Conservation (phyloP, 2,888 invertebrate species). For the Dicyrtomina minuta region DNA sequence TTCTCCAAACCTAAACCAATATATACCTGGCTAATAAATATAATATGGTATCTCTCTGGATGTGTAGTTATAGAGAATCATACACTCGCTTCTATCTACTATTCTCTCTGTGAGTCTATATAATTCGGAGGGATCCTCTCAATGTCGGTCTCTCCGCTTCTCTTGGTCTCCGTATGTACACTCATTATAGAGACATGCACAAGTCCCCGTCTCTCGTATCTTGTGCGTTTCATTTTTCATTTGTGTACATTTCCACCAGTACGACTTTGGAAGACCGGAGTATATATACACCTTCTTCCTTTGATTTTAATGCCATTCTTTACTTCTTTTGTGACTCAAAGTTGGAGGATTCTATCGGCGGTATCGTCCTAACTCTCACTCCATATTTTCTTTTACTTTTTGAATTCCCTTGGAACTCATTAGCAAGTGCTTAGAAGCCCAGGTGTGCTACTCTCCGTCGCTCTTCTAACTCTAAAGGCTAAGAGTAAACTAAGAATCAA, state of each 20-base stretch:
- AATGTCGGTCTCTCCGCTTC: too few relatives aligned
- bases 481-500: conserved; percentile 20
- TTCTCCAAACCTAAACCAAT: conserved; percentile 3
- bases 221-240: conserved; percentile 1
- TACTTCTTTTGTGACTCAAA: conserved; percentile 19
- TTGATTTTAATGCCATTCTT: conserved; percentile 10
- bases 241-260: too few relatives aligned
- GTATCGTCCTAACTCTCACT: neutral
- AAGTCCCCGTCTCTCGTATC: neutral
- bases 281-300: conserved; percentile 19
- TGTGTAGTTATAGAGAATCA: neutral
- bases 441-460: conserved; percentile 39
- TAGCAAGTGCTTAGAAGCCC: conserved; percentile 45
- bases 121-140: too few relatives aligned
- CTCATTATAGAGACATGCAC: too few relatives aligned
- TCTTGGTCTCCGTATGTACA: too few relatives aligned
- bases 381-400: conserved; percentile 30
- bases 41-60: too few relatives aligned
- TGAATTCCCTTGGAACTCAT: conserved; percentile 39
- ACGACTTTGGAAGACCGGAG: neutral
- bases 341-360: conserved; percentile 4
- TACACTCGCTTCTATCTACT: neutral
- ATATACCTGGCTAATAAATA: too few relatives aligned
- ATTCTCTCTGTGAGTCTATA: too few relatives aligned
- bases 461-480: neutral